phyloP scores from a whole-genome alignment of 2,888 invertebrate genomes.

The Eupithecia subumbrata region DNA sequence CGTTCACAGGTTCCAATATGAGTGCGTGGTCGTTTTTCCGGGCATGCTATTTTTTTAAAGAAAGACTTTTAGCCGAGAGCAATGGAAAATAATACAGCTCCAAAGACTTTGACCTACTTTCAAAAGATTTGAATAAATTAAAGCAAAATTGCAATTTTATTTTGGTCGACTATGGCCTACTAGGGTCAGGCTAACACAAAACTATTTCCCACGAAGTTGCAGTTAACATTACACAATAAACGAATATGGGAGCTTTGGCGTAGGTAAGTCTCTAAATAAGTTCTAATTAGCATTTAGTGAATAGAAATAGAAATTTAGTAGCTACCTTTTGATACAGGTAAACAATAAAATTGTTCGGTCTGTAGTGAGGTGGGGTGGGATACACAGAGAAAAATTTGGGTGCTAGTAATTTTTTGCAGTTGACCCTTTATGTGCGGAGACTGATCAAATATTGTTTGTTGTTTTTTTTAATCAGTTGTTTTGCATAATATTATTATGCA shows the following conservation, averaged over 20 bases:
- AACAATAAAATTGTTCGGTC: background rate
- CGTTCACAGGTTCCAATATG: no score
- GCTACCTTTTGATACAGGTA: background rate
- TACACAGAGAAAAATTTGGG: background rate
- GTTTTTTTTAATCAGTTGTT: no score
- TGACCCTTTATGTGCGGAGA: background rate
- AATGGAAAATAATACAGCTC: background rate
- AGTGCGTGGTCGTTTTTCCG: no score
- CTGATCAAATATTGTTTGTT: no score
- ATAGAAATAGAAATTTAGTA: background rate
- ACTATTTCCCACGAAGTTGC: background rate
- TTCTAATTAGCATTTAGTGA: constrained; percentile 14
- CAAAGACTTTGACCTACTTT: background rate
- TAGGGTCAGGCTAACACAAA: background rate
- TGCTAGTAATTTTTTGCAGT: background rate
- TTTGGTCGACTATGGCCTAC: background rate
- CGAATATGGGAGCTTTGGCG: constrained; percentile 1
- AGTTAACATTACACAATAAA: constrained; percentile 14
- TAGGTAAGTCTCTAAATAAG: background rate
- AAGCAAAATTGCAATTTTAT: background rate
- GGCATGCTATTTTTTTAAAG: no score
- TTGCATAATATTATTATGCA: no score
- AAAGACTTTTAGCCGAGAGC: background rate
- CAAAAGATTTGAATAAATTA: background rate
- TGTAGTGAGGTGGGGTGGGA: background rate